phyloP scores from a whole-genome alignment of 2,113 vertebrate genomes.

The Orientallactaga bullata region DNA sequence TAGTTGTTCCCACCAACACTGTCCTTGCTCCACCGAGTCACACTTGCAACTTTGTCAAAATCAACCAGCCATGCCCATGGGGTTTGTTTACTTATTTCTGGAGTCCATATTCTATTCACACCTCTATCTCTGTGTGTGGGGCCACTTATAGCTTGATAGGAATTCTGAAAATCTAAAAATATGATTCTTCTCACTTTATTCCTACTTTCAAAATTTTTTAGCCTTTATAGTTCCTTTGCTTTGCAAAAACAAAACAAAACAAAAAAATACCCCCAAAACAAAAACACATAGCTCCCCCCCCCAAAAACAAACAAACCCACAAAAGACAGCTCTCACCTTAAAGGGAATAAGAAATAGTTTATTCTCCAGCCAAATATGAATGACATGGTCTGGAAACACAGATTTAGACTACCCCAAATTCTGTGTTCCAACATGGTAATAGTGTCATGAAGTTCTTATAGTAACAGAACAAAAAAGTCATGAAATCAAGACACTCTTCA shows the following conservation, averaged over 20 bases:
- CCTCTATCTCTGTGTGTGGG: not conserved
- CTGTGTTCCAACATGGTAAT: too few species aligned
- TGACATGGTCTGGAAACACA: too few species aligned
- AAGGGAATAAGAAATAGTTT: too few species aligned
- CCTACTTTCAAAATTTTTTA: not conserved
- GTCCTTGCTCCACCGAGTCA: not conserved
- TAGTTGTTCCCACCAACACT: not conserved
- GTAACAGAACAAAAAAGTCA: too few species aligned
- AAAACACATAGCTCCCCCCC: too few species aligned
- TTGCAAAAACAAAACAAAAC: not conserved
- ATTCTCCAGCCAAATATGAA: too few species aligned
- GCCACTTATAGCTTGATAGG: not conserved
- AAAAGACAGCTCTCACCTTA: too few species aligned
- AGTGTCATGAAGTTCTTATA: too few species aligned
- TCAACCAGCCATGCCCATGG: not conserved
- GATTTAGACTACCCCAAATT: too few species aligned
- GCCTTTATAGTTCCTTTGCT: not conserved
- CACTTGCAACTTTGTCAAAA: not conserved
- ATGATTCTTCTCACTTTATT: not conserved
- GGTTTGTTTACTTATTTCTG: not conserved
- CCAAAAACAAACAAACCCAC: too few species aligned
- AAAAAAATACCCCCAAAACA: too few species aligned
- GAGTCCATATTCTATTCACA: not conserved
- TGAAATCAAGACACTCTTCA: too few species aligned
- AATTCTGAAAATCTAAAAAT: constrained; percentile 48